Evolutionary conservation across 2,113 vertebrate species (phyloP).

Genomic region (Ahaetulla prasina): DNA sequence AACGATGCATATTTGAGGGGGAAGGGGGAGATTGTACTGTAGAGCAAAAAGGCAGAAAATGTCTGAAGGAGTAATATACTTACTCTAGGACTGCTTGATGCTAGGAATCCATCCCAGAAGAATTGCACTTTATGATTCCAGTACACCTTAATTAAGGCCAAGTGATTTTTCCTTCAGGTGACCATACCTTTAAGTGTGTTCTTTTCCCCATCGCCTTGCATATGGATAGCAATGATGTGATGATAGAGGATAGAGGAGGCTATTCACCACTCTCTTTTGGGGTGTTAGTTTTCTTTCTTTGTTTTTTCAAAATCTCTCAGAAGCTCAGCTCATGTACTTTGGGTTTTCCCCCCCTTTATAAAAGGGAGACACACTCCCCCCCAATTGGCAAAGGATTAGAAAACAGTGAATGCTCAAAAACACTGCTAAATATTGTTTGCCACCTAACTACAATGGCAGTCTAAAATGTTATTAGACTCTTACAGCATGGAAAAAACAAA

Average conservation of each 20-base stretch:
- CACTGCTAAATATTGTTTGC: neutral
- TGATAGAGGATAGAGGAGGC: neutral
- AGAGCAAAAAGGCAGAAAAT: neutral
- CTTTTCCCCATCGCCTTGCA: neutral
- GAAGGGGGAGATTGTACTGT: neutral
- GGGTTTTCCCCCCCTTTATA: neutral
- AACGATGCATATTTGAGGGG: neutral
- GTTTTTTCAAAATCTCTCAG: too few relatives aligned
- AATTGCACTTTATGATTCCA: neutral
- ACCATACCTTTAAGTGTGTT: neutral
- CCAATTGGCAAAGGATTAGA: too few relatives aligned
- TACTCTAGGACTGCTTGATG: neutral
- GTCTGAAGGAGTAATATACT: neutral
- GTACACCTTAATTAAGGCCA: neutral
- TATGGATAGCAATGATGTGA: neutral
- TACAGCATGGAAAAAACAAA: neutral
- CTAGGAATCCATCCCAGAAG: neutral
- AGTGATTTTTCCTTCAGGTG: neutral
- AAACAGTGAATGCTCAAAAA: neutral
- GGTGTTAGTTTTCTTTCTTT: neutral
- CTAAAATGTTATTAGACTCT: neutral
- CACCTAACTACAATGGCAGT: neutral
- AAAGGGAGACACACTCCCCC: neutral
- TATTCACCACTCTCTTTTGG: neutral
- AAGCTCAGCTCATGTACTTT: neutral